Evolutionary conservation across 2,797 vertebrate genomes (phyloP).

Genomic region (Xyrichtys novacula): DNA sequence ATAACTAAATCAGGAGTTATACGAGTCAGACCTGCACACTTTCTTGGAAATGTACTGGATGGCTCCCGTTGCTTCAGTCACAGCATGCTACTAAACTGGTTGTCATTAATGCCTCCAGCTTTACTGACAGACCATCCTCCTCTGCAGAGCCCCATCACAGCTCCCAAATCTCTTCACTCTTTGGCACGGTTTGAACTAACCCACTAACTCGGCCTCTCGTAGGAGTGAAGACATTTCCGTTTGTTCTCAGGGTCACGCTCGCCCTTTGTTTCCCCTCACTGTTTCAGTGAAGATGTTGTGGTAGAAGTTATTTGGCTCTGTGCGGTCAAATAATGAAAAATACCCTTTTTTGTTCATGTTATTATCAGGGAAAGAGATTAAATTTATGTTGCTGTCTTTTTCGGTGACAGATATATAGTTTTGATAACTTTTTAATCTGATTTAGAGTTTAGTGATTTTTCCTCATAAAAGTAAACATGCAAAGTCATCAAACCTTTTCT

Average conservation of each 20-base stretch:
- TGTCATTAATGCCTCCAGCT: conserved; percentile 16
- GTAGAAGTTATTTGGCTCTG: conserved; percentile 65
- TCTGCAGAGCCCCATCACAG: background rate
- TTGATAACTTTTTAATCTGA: no score
- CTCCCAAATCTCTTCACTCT: conserved; percentile 76
- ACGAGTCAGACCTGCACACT: no score
- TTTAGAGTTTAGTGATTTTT: no score
- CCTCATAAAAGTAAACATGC: no score
- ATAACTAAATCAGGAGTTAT: no score
- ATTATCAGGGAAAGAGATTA: background rate
- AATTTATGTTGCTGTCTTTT: background rate
- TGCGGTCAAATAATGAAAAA: conserved; percentile 56
- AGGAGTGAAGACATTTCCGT: conserved; percentile 76
- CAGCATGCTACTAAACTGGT: conserved; percentile 56
- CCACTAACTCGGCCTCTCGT: background rate
- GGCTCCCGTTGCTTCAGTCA: conserved; percentile 47
- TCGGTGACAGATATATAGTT: no score
- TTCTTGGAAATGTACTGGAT: conserved; percentile 78
- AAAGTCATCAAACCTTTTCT: no score
- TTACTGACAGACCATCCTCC: background rate
- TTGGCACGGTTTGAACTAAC: conserved; percentile 5
- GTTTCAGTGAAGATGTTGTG: background rate
- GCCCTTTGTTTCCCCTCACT: conserved; percentile 3
- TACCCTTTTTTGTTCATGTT: background rate
- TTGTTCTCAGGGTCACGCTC: background rate